These are phyloP conservation scores for Copidosoma floridanum DNA, from an alignment of 1,140 invertebrate genomes.

Conservation along the genomic window DNA sequence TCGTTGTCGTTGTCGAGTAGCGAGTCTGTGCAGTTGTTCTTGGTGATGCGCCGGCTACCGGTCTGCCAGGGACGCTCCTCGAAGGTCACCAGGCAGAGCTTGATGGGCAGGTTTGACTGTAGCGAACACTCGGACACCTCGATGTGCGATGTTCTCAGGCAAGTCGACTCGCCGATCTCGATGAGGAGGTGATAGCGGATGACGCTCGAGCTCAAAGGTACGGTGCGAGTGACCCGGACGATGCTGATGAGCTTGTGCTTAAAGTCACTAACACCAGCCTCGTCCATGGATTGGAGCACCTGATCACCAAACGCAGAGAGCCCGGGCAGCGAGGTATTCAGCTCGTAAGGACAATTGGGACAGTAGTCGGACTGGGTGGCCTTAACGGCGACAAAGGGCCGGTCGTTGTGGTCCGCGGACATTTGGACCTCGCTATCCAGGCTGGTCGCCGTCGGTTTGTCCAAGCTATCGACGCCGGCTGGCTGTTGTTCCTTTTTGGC, in stretches of 20 bases:
- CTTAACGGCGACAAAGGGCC: constrained; percentile 46
- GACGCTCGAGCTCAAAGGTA: constrained; percentile 43
- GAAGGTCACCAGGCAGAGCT: constrained; percentile 44
- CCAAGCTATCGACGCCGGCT: too few relatives aligned
- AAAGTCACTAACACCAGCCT: constrained; percentile 40
- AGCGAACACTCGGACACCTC: constrained; percentile 43
- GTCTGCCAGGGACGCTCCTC: constrained; percentile 46
- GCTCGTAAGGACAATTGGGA: constrained; percentile 50
- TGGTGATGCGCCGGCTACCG: constrained; percentile 38
- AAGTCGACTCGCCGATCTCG: constrained; percentile 48
- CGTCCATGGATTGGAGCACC: constrained; percentile 43
- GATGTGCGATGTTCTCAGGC: constrained; percentile 40
- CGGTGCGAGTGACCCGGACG: constrained; percentile 41
- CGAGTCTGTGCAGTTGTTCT: constrained; percentile 50
- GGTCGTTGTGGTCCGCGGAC: constrained; percentile 39
- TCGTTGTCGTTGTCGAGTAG: constrained; percentile 38
- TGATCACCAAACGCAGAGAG: constrained; percentile 40
- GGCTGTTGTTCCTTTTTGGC: too few relatives aligned
- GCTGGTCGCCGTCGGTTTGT: too few relatives aligned
- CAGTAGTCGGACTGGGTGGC: constrained; percentile 42
- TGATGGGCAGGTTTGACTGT: constrained; percentile 36
- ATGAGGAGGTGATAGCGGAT: constrained; percentile 47
- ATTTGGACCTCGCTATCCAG: constrained; percentile 45
- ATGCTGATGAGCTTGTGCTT: constrained; percentile 47
- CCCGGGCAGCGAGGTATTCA: constrained; percentile 48